Evolutionary conservation across 2,797 vertebrate genomes (phyloP).

Genomic region (Odontamblyopus lacepedii): DNA sequence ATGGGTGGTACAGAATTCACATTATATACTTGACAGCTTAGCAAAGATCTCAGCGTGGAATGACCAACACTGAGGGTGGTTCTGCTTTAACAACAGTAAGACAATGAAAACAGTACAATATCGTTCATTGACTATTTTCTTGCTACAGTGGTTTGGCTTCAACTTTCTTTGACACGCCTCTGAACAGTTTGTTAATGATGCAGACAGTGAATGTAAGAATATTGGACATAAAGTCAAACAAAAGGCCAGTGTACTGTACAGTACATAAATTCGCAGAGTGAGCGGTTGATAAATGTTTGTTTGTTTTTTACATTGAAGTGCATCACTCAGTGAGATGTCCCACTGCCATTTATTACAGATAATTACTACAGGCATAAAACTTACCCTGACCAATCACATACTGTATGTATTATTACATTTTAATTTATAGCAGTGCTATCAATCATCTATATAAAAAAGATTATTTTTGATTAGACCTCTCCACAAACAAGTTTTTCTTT

Average conservation of each 20-base stretch:
- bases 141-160: constrained; percentile 44
- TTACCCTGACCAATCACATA: constrained; percentile 4
- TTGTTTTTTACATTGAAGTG: neutral
- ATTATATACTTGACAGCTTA: constrained; percentile 68
- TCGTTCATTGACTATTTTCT: constrained; percentile 39
- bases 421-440: constrained; percentile 62
- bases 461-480: neutral
- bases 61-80: constrained; percentile 27
- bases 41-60: constrained; percentile 40
- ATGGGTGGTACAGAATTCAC: constrained; percentile 75
- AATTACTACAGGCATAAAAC: neutral
- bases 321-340: constrained; percentile 12
- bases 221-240: constrained; percentile 18
- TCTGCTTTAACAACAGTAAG: constrained; percentile 47
- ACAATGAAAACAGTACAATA: constrained; percentile 45
- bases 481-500: constrained; percentile 12
- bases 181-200: constrained; percentile 20
- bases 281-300: constrained; percentile 6
- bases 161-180: constrained; percentile 26
- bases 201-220: constrained; percentile 29
- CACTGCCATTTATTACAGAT: constrained; percentile 2
- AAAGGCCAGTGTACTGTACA: constrained; percentile 21
- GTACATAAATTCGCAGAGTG: constrained; percentile 18
- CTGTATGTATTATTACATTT: constrained; percentile 23
- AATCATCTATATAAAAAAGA: constrained; percentile 45